Evolutionary conservation across 2,797 vertebrate genomes (phyloP), one percentile per base, ranked within the genome.

Genomic region (Hemitrygon akajei): DNA sequence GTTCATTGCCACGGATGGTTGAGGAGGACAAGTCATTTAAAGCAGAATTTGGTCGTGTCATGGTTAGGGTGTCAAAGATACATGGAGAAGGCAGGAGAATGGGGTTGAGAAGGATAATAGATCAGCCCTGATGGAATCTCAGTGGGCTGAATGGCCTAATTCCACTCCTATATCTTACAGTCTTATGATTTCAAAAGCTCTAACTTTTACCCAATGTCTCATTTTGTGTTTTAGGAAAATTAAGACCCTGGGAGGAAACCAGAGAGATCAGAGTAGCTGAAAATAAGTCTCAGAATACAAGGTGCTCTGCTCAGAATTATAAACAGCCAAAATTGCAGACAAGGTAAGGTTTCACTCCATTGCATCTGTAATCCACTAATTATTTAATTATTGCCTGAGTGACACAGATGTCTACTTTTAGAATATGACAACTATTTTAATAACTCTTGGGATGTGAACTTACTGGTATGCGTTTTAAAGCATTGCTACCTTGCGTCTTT

Each of bases 261-360:
- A 93, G 76, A 56, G 91, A 93, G 91, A 76, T 66, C 16, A 20
- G 7, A 7, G 18, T 66, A 60, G n/a, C 60, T 63, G 14, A 89
- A 80, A 80, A 40, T 80, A 80, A 80, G 3, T 20, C 18, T 2
- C 79, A 40, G 79, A 30, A 87, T 63, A n/a, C 30, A 30, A 87
- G 56, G 34, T n/a, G 7, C n/a, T 69, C 25, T 56, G 40, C 69
- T 73, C 91, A 16, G 71, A 71, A 93, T 93, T 37, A 30, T n/a
- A 93, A 93, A 25, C 91, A 76, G 47, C 91, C 37, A 18, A 76
- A 76, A 27, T 76, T 93, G 56, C 91, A 93, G 91, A 93, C 91
- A 14, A 75, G 91, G 91, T 93, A 47, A 93, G 91, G 30, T 30
- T 34, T 87, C 25, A 12, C 9, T 84, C 2, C 56, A 40, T 58